Percentiles rank a stretch among this genome's conserved stretches.
phyloP scores from a whole-genome alignment of 2,113 vertebrate genomes.

The Dromiciops gliroides region DNA sequence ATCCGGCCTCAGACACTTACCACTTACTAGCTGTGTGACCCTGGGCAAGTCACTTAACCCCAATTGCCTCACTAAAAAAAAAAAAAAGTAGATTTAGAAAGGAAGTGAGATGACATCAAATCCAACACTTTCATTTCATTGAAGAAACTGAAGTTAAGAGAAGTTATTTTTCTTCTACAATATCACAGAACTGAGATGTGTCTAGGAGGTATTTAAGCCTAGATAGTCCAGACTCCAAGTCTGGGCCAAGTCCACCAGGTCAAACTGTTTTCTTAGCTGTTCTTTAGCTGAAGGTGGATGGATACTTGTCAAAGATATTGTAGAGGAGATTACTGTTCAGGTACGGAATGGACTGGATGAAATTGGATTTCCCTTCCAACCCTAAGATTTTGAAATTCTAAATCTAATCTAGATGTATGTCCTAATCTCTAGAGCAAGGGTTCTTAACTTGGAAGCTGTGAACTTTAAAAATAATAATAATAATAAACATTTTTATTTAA shows the following conservation, averaged over 20 bases:
- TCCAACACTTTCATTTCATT: background rate
- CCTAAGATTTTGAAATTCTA: background rate
- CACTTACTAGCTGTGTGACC: too few relatives aligned
- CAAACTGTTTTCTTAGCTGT: background rate
- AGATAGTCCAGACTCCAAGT: background rate
- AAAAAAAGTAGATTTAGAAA: too few relatives aligned
- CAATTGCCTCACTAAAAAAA: too few relatives aligned
- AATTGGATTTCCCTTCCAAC: background rate
- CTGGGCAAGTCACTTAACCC: too few relatives aligned
- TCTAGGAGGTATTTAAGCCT: background rate
- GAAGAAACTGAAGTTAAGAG: background rate
- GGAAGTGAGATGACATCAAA: background rate
- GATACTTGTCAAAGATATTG: background rate
- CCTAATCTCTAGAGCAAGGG: background rate
- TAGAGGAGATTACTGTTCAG: background rate
- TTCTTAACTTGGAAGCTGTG: background rate
- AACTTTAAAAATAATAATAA: too few relatives aligned
- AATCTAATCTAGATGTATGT: background rate
- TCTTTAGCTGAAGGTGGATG: background rate
- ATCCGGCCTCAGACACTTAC: too few relatives aligned
- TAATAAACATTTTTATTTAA: too few relatives aligned
- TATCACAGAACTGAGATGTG: background rate
- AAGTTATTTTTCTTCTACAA: background rate
- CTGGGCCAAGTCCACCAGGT: background rate
- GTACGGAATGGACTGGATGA: background rate